phyloP scores from a whole-genome alignment of 2,888 invertebrate genomes.

The Seira sanloemensis region DNA sequence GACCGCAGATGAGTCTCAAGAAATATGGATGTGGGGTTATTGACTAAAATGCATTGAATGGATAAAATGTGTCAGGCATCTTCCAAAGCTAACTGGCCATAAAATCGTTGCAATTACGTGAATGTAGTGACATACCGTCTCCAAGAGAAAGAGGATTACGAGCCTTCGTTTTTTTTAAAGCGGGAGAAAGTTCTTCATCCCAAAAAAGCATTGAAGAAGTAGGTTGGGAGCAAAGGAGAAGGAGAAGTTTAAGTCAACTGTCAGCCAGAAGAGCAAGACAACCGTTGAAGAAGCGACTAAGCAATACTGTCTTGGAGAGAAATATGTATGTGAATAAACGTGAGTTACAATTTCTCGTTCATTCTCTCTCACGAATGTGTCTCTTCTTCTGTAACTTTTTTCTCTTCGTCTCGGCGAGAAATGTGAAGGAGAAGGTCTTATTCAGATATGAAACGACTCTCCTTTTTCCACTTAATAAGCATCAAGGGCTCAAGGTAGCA shows the following conservation, averaged over 20 bases:
- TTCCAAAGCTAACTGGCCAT: constrained; percentile 39
- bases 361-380: not conserved
- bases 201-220: not conserved
- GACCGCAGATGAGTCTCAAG: not conserved
- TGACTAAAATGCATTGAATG: not conserved
- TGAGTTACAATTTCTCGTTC: too few species aligned
- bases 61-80: constrained; percentile 22
- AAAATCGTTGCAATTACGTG: constrained; percentile 55
- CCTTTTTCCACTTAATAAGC: constrained; percentile 46
- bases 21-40: not conserved
- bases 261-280: constrained; percentile 35
- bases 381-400: not conserved
- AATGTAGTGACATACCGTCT: constrained; percentile 36
- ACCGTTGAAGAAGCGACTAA: constrained; percentile 23
- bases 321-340: too few species aligned
- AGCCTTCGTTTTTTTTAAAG: not conserved
- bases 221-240: too few species aligned
- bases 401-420: not conserved
- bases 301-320: too few species aligned
- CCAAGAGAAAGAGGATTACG: constrained; percentile 13
- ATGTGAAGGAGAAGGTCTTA: not conserved
- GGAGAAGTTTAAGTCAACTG: constrained; percentile 38
- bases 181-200: too few species aligned
- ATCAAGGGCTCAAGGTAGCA: constrained; percentile 50
- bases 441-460: not conserved